phyloP scores from a whole-genome alignment of 2,113 vertebrate genomes.

The Pterophyllum scalare region DNA sequence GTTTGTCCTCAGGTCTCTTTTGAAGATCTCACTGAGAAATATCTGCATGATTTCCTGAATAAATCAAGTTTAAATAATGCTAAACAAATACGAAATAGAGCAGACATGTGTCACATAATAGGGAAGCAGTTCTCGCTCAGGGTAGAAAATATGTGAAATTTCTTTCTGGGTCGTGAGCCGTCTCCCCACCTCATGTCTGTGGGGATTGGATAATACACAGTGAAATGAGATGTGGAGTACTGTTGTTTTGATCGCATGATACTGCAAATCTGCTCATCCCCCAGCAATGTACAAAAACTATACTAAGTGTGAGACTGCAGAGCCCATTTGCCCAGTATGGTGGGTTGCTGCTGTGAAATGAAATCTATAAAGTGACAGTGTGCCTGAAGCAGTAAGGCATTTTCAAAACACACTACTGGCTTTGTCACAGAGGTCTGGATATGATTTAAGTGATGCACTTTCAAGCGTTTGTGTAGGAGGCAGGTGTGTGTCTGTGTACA shows the following conservation, averaged over 20 bases:
- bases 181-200: slow-evolving; percentile 6
- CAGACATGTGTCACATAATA: slow-evolving; percentile 10
- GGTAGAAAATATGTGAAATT: neutral
- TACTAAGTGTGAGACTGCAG: slow-evolving; percentile 36
- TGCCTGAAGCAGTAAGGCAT: slow-evolving; percentile 33
- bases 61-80: neutral
- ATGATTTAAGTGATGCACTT: slow-evolving; percentile 49
- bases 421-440: slow-evolving; percentile 47
- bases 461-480: slow-evolving; percentile 21
- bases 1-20: neutral
- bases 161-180: neutral
- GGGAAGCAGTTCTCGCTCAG: neutral
- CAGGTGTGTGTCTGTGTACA: neutral
- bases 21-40: neutral
- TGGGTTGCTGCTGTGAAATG: slow-evolving; percentile 43
- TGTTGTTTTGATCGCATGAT: slow-evolving; percentile 15
- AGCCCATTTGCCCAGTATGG: slow-evolving; percentile 31
- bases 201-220: slow-evolving; percentile 1
- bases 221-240: slow-evolving; percentile 33
- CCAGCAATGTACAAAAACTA: slow-evolving; percentile 39
- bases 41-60: neutral
- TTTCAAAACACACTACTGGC: slow-evolving; percentile 30
- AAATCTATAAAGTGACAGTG: slow-evolving; percentile 33
- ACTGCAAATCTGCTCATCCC: slow-evolving; percentile 48
- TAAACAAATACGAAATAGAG: neutral